Conservation (phyloP, 92 coral and sea anemone species). For the Palythoa caribaeorum region DNA sequence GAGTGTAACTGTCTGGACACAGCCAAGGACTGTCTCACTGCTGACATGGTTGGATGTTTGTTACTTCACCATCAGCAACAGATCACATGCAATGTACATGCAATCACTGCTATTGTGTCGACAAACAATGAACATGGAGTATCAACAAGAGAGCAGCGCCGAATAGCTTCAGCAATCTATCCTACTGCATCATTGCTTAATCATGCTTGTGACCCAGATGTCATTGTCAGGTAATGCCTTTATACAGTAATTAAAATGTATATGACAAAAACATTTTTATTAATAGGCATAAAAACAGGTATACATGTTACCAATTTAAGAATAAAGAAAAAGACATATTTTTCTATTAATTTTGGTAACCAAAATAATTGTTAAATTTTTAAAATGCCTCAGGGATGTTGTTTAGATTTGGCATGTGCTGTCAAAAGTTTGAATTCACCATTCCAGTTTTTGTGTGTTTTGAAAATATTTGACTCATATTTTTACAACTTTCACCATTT, state of each 20-base stretch:
- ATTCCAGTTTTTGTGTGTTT: no score
- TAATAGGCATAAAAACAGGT: no score
- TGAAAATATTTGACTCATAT: no score
- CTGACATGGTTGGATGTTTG: constrained; percentile 85
- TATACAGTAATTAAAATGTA: not conserved
- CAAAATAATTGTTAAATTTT: no score
- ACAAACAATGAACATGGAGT: constrained; percentile 72
- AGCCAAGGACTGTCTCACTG: constrained; percentile 51
- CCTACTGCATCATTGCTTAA: constrained; percentile 94
- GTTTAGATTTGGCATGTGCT: not conserved
- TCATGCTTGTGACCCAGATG: constrained; percentile 99
- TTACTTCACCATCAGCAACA: constrained; percentile 92
- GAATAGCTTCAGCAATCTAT: constrained; percentile 92
- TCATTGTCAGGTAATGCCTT: constrained; percentile 88
- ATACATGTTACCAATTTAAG: no score
- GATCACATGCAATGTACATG: constrained; percentile 97
- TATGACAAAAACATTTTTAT: not conserved
- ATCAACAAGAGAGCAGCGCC: constrained; percentile 81
- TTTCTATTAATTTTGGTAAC: no score
- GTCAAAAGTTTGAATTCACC: no score
- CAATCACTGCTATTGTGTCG: constrained; percentile 87
- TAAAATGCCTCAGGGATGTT: no score
- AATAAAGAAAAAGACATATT: no score
- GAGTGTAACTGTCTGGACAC: constrained; percentile 11
- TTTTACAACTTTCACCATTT: no score